These are phyloP conservation scores for Mythimna vitellina DNA, from an alignment of 2,888 invertebrate species.

Conservation along the genomic window DNA sequence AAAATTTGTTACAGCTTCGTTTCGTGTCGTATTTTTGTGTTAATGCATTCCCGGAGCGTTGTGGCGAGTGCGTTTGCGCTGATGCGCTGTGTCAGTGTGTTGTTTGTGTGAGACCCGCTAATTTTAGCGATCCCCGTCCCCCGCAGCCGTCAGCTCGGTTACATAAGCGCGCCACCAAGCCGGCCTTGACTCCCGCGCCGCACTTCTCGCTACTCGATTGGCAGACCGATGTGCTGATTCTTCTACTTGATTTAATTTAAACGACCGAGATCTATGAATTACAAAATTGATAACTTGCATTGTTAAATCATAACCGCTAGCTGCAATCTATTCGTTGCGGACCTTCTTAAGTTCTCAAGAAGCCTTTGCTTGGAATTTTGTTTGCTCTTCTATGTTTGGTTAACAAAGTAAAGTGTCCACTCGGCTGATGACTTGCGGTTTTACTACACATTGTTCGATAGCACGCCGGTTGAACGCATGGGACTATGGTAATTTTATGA, in stretches of 20 bases:
- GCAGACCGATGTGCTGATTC: conserved; percentile 72
- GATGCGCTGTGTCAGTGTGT: conserved; percentile 75
- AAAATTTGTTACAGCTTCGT: conserved; percentile 33
- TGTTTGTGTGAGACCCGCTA: conserved; percentile 86
- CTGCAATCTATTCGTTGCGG: conserved; percentile 42
- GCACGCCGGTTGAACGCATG: conserved; percentile 57
- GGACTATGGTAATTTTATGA: conserved; percentile 65
- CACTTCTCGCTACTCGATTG: conserved; percentile 75
- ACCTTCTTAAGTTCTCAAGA: conserved; percentile 24
- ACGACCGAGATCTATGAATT: conserved; percentile 52
- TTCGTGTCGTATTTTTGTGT: conserved; percentile 37
- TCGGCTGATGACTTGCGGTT: conserved; percentile 70
- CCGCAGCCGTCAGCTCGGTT: conserved; percentile 76
- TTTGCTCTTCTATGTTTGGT: conserved; percentile 47
- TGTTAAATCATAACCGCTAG: conserved; percentile 41
- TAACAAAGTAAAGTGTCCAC: conserved; percentile 32
- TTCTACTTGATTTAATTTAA: conserved; percentile 61
- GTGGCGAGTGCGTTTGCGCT: conserved; percentile 71
- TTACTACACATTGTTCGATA: conserved; percentile 60
- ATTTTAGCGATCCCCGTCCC: conserved; percentile 85
- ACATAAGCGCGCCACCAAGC: conserved; percentile 83
- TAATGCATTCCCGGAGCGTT: conserved; percentile 58
- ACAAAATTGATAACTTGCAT: conserved; percentile 57
- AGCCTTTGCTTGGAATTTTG: conserved; percentile 29
- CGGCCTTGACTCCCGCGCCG: conserved; percentile 90